phyloP scores from a whole-genome alignment of 2,113 vertebrate genomes.

The Vimba vimba region DNA sequence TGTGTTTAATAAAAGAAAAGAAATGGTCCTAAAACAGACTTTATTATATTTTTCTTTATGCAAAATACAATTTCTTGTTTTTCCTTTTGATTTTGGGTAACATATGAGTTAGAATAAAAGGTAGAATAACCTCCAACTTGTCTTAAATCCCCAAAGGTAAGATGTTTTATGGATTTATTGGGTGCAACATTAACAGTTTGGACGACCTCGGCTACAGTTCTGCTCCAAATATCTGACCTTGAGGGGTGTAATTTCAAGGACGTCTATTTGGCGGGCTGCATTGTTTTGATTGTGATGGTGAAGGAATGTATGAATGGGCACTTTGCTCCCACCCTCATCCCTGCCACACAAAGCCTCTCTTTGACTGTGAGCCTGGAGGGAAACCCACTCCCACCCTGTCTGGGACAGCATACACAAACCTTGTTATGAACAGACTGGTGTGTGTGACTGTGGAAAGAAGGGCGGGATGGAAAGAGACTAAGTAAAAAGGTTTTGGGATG shows the following conservation, averaged over 20 bases:
- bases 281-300: conserved; percentile 47
- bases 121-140: not conserved
- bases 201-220: not conserved
- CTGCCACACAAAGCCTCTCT: conserved; percentile 53
- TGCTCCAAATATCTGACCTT: conserved; percentile 3
- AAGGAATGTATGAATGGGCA: conserved; percentile 47
- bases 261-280: conserved; percentile 42
- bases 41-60: no score
- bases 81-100: not conserved
- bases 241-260: not conserved
- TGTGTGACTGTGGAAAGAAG: conserved; percentile 18
- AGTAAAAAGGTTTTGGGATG: not conserved
- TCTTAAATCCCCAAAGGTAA: not conserved
- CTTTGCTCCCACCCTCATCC: conserved; percentile 21
- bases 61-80: not conserved
- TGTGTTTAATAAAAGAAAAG: not conserved
- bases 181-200: not conserved
- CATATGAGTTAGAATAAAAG: not conserved
- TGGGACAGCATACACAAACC: conserved; percentile 15
- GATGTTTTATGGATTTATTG: no score
- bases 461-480: not conserved
- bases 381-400: conserved; percentile 39
- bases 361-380: conserved; percentile 52
- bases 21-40: no score
- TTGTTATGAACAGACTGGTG: conserved; percentile 27